Evolutionary conservation across 2,797 vertebrate species (phyloP), one percentile per base, ranked within the genome.

Genomic region (Phataginus tetradactyla): DNA sequence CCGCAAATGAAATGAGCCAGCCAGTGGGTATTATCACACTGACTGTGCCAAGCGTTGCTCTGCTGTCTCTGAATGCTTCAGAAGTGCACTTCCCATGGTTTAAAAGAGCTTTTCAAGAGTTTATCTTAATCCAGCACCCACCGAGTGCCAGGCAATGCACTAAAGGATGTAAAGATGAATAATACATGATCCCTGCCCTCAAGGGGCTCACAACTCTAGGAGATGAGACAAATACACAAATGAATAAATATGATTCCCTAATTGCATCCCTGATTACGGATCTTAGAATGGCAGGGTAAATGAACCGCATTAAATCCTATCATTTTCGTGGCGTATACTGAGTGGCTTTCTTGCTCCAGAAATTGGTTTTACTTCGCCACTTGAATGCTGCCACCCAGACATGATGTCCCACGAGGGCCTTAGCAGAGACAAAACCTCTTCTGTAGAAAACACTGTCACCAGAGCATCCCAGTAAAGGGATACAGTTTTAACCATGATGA

Each of bases 1-100:
- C 63, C 63, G 32, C 75, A 95, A 95, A 34, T 93, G 27, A 84
- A 96, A 18, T 25, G 51, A n/a, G 63, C 57, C 66, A 64, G 17
- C 74, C 75, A 69, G 20, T 72, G 37, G 64, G 25, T 53, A 49
- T 39, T 63, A 10, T 15, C 34, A 34, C 77, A 20, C 45, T 18
- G 27, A 32, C 29, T 25, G 10, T 57, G 27, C 79, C 79, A 88
- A 51, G 6, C 34, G 55, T 29, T 71, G 39, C 59, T 39, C 74
- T 59, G 37, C 37, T 37, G 12, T 74, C 57, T 64, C n/a, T 94
- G 45, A 75, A 49, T 20, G 8, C 68, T 17, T 71, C 10, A 7
- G 51, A 39, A 72, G 32, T 45, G 3, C 39, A 53, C 39, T 71
- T 74, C 45, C 95, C 85, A 37, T 3, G 13, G 25, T 37, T 80